These are phyloP conservation scores for Centruroides sculpturatus DNA, from an alignment of 1,140 invertebrate species.

Conservation along the genomic window DNA sequence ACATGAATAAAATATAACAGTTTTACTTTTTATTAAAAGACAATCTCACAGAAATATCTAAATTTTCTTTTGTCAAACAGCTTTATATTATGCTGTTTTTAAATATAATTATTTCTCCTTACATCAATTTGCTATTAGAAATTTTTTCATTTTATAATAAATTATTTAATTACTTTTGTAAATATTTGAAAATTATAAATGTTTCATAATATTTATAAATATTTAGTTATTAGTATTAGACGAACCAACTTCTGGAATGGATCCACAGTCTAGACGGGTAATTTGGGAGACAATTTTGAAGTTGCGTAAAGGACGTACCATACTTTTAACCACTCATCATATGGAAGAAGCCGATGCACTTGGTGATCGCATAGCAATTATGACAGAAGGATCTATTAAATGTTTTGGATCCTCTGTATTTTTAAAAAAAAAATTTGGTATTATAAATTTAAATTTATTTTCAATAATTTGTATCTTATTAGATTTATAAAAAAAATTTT, in stretches of 20 bases:
- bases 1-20: too few relatives aligned
- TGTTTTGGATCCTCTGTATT: constrained; percentile 38
- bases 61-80: too few relatives aligned
- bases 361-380: constrained; percentile 41
- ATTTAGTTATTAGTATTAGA: constrained; percentile 28
- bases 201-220: constrained; percentile 1
- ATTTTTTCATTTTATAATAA: too few relatives aligned
- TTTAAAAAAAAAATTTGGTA: constrained; percentile 37
- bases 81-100: too few relatives aligned
- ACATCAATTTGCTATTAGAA: too few relatives aligned
- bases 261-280: constrained; percentile 39
- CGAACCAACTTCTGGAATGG: constrained; percentile 33
- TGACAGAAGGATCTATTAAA: constrained; percentile 36
- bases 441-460: background rate
- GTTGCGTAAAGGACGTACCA: constrained; percentile 40
- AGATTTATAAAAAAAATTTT: background rate
- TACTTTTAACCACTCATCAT: constrained; percentile 88
- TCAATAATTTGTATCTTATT: background rate
- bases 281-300: constrained; percentile 41
- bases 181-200: too few relatives aligned
- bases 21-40: too few relatives aligned
- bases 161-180: too few relatives aligned
- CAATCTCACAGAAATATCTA: too few relatives aligned
- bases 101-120: too few relatives aligned
- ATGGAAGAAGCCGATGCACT: constrained; percentile 89